Conservation (phyloP, 2,888 invertebrate species). For the Lathronympha strigana region DNA sequence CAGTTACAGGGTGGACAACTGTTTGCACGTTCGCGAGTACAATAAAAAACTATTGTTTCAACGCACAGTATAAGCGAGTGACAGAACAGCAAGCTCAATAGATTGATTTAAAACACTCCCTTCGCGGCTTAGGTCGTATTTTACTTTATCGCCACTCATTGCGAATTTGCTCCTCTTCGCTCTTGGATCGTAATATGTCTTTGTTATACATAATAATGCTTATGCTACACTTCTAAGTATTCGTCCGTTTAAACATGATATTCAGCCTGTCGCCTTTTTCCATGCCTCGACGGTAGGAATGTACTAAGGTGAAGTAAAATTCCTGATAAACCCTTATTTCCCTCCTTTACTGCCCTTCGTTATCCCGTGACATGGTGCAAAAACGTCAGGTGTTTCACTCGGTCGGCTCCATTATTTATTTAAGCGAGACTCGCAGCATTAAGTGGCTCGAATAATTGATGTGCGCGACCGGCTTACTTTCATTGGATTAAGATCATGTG, state of each 20-base stretch:
- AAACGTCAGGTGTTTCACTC: conserved; percentile 60
- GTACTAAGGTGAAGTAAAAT: too few species aligned
- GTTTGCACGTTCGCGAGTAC: conserved; percentile 10
- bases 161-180: too few species aligned
- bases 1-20: conserved; percentile 29
- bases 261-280: too few species aligned
- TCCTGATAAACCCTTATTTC: too few species aligned
- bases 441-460: conserved; percentile 66
- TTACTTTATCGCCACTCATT: too few species aligned
- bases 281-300: too few species aligned
- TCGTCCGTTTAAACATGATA: too few species aligned
- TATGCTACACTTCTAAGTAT: too few species aligned
- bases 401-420: conserved; percentile 57
- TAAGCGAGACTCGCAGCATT: conserved; percentile 56
- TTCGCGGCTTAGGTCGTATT: too few species aligned
- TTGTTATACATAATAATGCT: too few species aligned
- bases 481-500: conserved; percentile 31
- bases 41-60: conserved; percentile 28
- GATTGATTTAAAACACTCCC: too few species aligned
- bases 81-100: not conserved
- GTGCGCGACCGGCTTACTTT: conserved; percentile 39
- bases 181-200: too few species aligned
- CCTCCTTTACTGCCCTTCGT: not conserved
- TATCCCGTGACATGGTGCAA: conserved; percentile 38
- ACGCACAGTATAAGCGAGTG: conserved; percentile 10